These are phyloP conservation scores for Ceratina calcarata DNA, from an alignment of 1,140 invertebrate species.

Conservation along the genomic window DNA sequence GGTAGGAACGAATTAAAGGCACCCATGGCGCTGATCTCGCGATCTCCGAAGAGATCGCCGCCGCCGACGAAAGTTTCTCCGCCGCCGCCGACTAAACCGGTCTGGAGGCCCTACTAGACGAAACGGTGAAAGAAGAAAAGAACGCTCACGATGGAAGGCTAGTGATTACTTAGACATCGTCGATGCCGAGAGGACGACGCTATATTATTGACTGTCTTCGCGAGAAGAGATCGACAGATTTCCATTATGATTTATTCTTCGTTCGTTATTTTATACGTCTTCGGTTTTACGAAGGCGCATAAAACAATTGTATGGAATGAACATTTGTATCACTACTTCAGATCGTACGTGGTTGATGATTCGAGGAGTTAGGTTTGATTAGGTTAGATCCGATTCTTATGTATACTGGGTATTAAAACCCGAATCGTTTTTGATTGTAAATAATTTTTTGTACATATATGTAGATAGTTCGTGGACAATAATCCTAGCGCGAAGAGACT, in stretches of 20 bases:
- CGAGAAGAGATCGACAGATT: not conserved
- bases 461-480: conserved; percentile 74
- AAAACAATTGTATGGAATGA: no score
- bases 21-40: conserved; percentile 78
- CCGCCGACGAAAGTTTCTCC: conserved; percentile 83
- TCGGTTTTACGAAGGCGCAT: conserved; percentile 66
- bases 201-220: not conserved
- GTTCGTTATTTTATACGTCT: conserved; percentile 6
- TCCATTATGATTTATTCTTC: no score
- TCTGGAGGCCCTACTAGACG: conserved; percentile 88
- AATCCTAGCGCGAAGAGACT: conserved; percentile 55
- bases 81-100: conserved; percentile 83
- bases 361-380: no score
- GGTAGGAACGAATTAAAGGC: conserved; percentile 83
- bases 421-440: conserved; percentile 55
- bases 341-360: conserved; percentile 10
- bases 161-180: conserved; percentile 63
- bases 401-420: no score
- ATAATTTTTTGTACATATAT: conserved; percentile 68
- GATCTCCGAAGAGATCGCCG: conserved; percentile 78
- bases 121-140: not conserved
- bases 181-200: not conserved
- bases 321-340: not conserved
- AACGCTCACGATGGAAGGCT: conserved; percentile 69
- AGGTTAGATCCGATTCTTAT: no score